Percentiles rank a stretch among this genome's conserved stretches.
phyloP scores from a whole-genome alignment of 2,888 invertebrate species.

The Punctoribates punctum region DNA sequence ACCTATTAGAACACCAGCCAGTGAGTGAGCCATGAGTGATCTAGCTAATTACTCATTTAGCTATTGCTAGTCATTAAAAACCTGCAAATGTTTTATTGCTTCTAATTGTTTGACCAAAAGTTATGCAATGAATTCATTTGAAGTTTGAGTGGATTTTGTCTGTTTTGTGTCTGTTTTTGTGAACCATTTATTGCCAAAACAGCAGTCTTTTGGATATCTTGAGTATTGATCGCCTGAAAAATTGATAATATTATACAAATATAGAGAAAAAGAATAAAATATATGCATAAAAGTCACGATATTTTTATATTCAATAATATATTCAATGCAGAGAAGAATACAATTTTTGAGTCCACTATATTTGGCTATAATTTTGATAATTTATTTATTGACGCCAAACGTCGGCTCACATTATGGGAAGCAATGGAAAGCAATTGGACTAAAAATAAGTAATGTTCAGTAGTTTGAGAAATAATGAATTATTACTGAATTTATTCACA shows the following conservation, averaged over 20 bases:
- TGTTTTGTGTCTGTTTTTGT: neutral
- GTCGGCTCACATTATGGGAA: neutral
- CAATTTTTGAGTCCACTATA: neutral
- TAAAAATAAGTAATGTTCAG: constrained; percentile 9
- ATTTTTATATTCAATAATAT: constrained; percentile 19
- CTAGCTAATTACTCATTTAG: too few species aligned
- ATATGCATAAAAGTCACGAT: constrained; percentile 34
- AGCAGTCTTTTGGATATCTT: neutral
- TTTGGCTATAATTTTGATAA: neutral
- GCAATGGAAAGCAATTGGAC: neutral
- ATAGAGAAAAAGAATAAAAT: constrained; percentile 6
- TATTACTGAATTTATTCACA: neutral
- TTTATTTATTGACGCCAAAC: constrained; percentile 8
- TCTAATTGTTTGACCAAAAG: too few species aligned
- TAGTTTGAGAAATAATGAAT: neutral
- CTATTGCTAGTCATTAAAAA: too few species aligned
- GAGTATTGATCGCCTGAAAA: constrained; percentile 4
- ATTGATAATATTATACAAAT: constrained; percentile 20
- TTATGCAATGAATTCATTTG: too few species aligned
- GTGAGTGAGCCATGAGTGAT: too few species aligned
- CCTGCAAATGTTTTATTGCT: too few species aligned
- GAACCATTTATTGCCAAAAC: neutral
- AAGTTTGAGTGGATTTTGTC: neutral
- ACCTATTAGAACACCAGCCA: too few species aligned
- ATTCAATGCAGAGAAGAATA: neutral